Evolutionary conservation across 2,797 vertebrate species (phyloP).

Genomic region (Rhinophrynus dorsalis): DNA sequence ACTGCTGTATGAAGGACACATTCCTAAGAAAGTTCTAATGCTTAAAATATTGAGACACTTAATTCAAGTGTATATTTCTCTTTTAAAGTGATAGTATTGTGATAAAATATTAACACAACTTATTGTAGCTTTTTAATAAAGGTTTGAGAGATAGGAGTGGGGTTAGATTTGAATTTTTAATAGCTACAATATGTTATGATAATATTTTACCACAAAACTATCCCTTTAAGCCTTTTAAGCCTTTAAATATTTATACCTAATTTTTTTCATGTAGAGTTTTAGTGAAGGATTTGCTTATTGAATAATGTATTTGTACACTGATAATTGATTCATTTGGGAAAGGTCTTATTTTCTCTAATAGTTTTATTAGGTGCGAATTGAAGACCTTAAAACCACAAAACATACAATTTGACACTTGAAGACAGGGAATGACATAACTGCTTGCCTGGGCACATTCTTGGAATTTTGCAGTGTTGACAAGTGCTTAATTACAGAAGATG

Average conservation of each 20-base stretch:
- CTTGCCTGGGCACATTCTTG: not conserved
- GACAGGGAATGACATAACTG: not conserved
- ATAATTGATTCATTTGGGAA: not conserved
- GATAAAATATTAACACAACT: too few relatives aligned
- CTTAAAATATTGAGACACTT: too few relatives aligned
- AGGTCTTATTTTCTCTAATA: not conserved
- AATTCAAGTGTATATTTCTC: too few relatives aligned
- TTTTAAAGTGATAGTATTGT: too few relatives aligned
- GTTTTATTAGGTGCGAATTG: conserved; percentile 28
- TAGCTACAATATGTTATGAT: too few relatives aligned
- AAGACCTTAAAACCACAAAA: not conserved
- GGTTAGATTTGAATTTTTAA: too few relatives aligned
- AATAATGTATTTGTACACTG: not conserved
- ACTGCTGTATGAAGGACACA: too few relatives aligned
- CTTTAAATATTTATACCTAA: not conserved
- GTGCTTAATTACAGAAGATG: not conserved
- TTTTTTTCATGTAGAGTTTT: not conserved
- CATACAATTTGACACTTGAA: not conserved
- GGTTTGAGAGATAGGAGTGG: too few relatives aligned
- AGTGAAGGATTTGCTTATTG: not conserved
- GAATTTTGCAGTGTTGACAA: not conserved
- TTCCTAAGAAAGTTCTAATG: too few relatives aligned
- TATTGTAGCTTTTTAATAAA: too few relatives aligned
- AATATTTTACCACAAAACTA: not conserved
- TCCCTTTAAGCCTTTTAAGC: too few relatives aligned